A percentile compares a stretch with the other conserved stretches of the same genome.
Conservation (phyloP, 2,113 vertebrate genomes). For the Bolborhynchus lineola region DNA sequence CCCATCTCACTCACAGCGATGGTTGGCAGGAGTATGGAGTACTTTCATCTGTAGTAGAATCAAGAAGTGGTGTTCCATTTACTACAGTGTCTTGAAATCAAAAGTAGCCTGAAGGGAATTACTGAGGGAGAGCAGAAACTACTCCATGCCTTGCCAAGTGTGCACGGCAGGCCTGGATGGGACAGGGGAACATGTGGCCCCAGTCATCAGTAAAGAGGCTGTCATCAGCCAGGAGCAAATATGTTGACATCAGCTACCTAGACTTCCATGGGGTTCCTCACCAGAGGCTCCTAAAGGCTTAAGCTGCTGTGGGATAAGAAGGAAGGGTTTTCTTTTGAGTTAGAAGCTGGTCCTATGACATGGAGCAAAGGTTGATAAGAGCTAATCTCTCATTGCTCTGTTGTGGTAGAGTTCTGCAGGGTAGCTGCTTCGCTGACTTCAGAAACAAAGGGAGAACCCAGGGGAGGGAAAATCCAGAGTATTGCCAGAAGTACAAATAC, state of each 20-base stretch:
- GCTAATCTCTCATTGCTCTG: not conserved
- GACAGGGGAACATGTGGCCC: not conserved
- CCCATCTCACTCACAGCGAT: not conserved
- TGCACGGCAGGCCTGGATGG: not conserved
- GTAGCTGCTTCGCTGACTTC: not conserved
- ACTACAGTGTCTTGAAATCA: not conserved
- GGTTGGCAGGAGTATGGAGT: not conserved
- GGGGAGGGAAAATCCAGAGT: not conserved
- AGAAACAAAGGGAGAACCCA: not conserved
- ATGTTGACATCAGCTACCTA: rapidly evolving
- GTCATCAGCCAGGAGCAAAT: not conserved
- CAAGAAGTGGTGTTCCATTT: not conserved
- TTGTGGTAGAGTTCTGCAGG: not conserved
- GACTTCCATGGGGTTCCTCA: not conserved
- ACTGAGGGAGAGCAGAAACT: not conserved
- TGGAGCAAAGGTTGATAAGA: not conserved
- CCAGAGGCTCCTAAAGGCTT: not conserved
- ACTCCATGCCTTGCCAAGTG: not conserved
- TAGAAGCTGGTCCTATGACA: not conserved
- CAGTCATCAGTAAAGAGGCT: not conserved
- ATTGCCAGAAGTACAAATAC: not conserved
- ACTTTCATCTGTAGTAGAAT: not conserved
- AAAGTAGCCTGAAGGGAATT: not conserved
- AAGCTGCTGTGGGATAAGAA: not conserved
- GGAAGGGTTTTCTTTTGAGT: not conserved